Evolutionary conservation across 2,797 vertebrate genomes (phyloP), one percentile per base, ranked within the genome.

Genomic region (Percopsis omiscomaycus): DNA sequence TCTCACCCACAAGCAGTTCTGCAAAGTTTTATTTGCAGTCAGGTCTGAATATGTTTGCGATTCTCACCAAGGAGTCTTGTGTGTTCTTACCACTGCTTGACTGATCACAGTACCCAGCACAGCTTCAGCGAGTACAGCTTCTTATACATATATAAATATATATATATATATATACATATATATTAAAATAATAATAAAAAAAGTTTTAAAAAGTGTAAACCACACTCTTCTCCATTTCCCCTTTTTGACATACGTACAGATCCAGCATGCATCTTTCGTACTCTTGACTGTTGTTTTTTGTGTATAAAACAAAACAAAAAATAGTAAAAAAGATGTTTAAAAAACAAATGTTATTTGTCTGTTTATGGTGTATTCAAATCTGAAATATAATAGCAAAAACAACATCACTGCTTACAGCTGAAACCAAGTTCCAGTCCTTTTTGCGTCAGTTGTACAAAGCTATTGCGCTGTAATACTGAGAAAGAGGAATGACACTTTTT

Each of bases 241-340:
- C 77, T 78, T 87, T 90, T 93, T 91, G 93, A 91, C 89, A 83
- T 91, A 90, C 88, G 69, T 91, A 87, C 88, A 83, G 91, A 91
- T 93, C 93, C 94, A 95, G 95, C 96, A 97, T 98, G 96, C 96
- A 94, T 94, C 91, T 94, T 95, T 94, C 94, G 92, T 96, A 95
- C 94, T 94, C 89, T 93, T 94, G 93, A 92, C 94, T 96, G 94
- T 96, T 96, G 93, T 92, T 94, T 92, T 91, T 88, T 91, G 93
- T 97, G 95, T 94, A 92, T 68, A 84, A 88, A 70, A 75, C 73
- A 92, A 94, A 91, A 77, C 65, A 92, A 94, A 91, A 81, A 93
- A 91, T 86, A 73, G 91, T 75, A 73, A 88, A 92, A 88, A 72
- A 79, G 64, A 68, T 59, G 87, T 94, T 91, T 89, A 89, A 55